These are phyloP conservation scores for Papilio glaucus DNA, from an alignment of 1,140 invertebrate genomes.

Conservation along the genomic window DNA sequence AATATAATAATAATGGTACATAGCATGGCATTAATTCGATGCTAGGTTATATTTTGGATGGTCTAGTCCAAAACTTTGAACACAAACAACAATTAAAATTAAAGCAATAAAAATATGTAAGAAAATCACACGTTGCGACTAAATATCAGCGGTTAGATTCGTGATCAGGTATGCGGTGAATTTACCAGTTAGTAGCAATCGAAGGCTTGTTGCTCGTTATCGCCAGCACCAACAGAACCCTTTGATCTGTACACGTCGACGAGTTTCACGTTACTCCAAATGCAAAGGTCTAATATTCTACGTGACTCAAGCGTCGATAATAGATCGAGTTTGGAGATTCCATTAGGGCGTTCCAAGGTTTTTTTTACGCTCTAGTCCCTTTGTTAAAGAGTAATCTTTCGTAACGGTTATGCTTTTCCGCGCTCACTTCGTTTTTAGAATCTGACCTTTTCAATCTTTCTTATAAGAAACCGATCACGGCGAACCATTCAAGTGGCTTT, in stretches of 20 bases:
- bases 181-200: constrained; percentile 9
- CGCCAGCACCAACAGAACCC: constrained; percentile 30
- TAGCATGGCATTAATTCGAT: no score
- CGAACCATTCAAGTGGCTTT: not conserved
- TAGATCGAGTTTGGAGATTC: constrained; percentile 54
- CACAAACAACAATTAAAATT: no score
- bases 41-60: no score
- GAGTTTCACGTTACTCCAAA: constrained; percentile 28
- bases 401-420: constrained; percentile 66
- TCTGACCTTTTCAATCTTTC: constrained; percentile 32
- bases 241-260: constrained; percentile 38
- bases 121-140: not conserved
- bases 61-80: no score
- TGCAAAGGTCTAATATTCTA: constrained; percentile 65
- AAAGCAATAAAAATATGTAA: not conserved
- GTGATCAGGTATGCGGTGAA: not conserved
- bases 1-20: no score
- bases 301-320: constrained; percentile 60
- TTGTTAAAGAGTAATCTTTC: constrained; percentile 65
- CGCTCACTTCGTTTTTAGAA: constrained; percentile 48
- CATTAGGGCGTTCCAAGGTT: constrained; percentile 52
- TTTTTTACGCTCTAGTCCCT: constrained; percentile 57
- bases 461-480: constrained; percentile 36
- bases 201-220: constrained; percentile 32
- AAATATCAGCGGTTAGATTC: constrained; percentile 2